Conservation (phyloP, 2,888 invertebrate genomes). For the Aphodius granarius region DNA sequence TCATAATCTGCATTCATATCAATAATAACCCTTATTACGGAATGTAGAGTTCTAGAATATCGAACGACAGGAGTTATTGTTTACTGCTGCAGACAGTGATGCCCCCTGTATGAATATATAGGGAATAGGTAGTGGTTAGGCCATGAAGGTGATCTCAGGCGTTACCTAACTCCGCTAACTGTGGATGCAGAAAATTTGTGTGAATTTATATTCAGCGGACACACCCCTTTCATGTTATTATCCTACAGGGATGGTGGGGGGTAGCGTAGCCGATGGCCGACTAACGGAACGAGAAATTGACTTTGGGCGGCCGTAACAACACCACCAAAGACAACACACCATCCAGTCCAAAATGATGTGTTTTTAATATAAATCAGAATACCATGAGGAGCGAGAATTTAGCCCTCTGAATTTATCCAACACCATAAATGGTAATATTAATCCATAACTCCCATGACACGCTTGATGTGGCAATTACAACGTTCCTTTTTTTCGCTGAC, state of each 20-base stretch:
- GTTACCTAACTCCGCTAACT: constrained; percentile 30
- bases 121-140: not conserved
- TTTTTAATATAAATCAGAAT: not conserved
- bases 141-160: constrained; percentile 13
- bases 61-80: too few relatives aligned
- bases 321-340: constrained; percentile 21
- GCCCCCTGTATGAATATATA: not conserved
- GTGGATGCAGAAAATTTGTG: constrained; percentile 40
- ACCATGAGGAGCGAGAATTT: not conserved
- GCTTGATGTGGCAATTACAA: not conserved
- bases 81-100: too few relatives aligned
- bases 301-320: constrained; percentile 32
- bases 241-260: constrained; percentile 36
- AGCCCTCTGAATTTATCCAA: not conserved
- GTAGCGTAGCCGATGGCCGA: constrained; percentile 35
- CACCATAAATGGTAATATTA: not conserved
- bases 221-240: constrained; percentile 45
- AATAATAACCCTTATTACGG: too few relatives aligned
- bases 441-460: not conserved
- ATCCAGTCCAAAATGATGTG: not conserved
- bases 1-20: too few relatives aligned
- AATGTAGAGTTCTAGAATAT: too few relatives aligned
- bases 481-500: not conserved
- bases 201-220: constrained; percentile 44
- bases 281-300: constrained; percentile 27